A percentile compares a stretch with the other conserved stretches of the same genome.
Conservation (phyloP, 2,888 invertebrate species). For the Latrodectus elegans region DNA sequence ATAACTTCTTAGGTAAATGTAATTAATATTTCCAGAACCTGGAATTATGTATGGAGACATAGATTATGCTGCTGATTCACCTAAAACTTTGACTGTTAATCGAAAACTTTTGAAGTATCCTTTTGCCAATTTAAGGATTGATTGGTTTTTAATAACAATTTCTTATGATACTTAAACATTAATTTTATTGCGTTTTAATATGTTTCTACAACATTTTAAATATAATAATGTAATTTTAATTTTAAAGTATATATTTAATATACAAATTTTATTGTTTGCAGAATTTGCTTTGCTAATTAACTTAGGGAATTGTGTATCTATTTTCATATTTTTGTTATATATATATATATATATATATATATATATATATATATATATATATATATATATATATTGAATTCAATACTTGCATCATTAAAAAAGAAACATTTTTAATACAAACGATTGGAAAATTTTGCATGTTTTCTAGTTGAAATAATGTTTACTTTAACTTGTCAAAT, state of each 20-base stretch:
- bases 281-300: background rate
- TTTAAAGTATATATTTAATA: background rate
- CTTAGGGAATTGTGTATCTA: too few relatives aligned
- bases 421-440: background rate
- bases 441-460: background rate
- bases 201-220: background rate
- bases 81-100: conserved; percentile 25
- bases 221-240: background rate
- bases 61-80: conserved; percentile 68
- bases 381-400: too few relatives aligned
- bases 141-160: too few relatives aligned
- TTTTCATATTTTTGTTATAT: too few relatives aligned
- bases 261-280: background rate
- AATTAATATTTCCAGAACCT: conserved; percentile 76
- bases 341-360: too few relatives aligned
- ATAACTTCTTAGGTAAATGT: background rate
- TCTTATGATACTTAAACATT: background rate
- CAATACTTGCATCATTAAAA: too few relatives aligned
- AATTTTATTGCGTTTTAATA: background rate
- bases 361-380: too few relatives aligned
- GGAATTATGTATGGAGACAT: conserved; percentile 89
- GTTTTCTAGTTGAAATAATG: background rate
- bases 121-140: background rate
- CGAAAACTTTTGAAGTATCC: conserved; percentile 58
- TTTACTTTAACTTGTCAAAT: conserved; percentile 13